Evolutionary conservation across 2,113 vertebrate species (phyloP), one percentile per base, ranked within the genome.

Genomic region (Bombycilla garrulus): DNA sequence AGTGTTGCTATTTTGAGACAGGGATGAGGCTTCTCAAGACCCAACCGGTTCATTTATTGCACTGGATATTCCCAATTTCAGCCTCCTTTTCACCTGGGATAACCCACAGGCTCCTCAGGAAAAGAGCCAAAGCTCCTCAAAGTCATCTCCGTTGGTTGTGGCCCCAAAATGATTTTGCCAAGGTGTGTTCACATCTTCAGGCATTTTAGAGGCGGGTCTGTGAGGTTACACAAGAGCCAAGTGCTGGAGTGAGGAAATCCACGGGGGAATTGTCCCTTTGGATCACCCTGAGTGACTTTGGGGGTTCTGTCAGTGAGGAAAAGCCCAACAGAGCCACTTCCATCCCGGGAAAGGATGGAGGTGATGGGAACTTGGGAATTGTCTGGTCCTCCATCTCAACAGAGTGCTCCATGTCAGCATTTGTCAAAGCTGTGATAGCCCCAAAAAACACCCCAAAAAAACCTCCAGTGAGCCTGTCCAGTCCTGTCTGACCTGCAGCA

Each of bases 131-230:
- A 44, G 3, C 18, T 65, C 65, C 65, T 56, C 29, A 3, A 3
- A 51, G 47, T 5, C 1, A 33, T 31, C 56, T 28, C 84, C 13
- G 17, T 5, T 36, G 28, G 1, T 44, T 67, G 62, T 31, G 44
- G 14, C 35, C 44, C 50, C 7, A 24, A 24, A 78, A 33, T 29
- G 16, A 33, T 47, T 81, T 66, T 88, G 50, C 7, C 11, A 10
- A 28, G 0, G 5, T 3, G 9, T 0, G 2, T 7, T 86, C 15
- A 10, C 1, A 0, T 73, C 56, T 48, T 10, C 42, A 81, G 84
- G 10, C 1, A 2, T 28, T 53, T 88, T 23, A n/a, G 47, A 31
- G 48, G 12, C 22, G 6, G 13, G 5, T 64, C 42, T 48, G 33
- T 21, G 53, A 36, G 50, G 14, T 17, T 40, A 3, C 6, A 5